Evolutionary conservation across 2,797 vertebrate species (phyloP).

Genomic region (Chromobotia macracanthus): DNA sequence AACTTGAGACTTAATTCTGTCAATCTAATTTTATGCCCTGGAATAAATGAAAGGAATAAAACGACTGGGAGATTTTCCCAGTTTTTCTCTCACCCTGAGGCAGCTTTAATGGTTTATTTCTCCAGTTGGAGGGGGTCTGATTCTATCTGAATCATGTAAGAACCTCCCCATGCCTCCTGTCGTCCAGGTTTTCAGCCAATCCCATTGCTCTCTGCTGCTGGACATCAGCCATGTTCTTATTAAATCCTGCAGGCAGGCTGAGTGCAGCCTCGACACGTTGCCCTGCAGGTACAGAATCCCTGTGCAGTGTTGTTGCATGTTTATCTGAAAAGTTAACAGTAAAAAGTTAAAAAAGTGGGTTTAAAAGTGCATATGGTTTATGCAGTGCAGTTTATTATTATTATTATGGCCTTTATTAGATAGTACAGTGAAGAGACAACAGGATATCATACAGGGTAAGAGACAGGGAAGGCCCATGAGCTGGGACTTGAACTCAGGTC

Average conservation of each 20-base stretch:
- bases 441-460: no score
- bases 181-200: constrained; percentile 86
- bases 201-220: constrained; percentile 83
- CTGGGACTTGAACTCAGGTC: no score
- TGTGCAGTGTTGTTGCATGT: constrained; percentile 7
- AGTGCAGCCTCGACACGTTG: constrained; percentile 82
- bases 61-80: constrained; percentile 59
- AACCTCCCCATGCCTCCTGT: constrained; percentile 66
- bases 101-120: constrained; percentile 86
- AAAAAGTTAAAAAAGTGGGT: constrained; percentile 22
- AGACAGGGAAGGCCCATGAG: no score
- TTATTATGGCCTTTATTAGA: neutral
- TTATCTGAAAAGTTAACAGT: constrained; percentile 51
- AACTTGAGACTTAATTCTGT: constrained; percentile 51
- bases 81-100: constrained; percentile 83
- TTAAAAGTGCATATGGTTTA: neutral
- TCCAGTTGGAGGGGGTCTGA: constrained; percentile 79
- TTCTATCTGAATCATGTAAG: constrained; percentile 84
- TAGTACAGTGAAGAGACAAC: no score
- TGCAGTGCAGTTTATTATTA: neutral
- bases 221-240: constrained; percentile 91
- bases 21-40: constrained; percentile 44
- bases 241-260: constrained; percentile 91
- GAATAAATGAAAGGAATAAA: constrained; percentile 49
- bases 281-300: constrained; percentile 63